A percentile compares a stretch with the other conserved stretches of the same genome.
Evolutionary conservation across 1,140 invertebrate genomes (phyloP).

Genomic region (Sinella curviseta): DNA sequence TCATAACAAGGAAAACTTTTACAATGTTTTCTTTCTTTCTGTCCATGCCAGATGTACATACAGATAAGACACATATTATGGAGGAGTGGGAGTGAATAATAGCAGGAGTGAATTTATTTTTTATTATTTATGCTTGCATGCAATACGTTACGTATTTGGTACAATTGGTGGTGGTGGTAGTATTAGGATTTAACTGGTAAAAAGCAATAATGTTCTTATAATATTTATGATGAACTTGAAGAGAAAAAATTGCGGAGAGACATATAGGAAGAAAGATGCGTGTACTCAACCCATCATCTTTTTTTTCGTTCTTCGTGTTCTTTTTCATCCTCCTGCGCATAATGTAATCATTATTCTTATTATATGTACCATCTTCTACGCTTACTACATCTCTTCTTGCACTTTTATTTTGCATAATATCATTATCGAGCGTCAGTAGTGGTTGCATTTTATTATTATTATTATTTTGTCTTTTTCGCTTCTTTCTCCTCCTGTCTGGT

Average conservation of each 20-base stretch:
- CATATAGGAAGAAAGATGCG: not conserved
- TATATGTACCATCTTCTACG: not conserved
- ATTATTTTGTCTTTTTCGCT: not conserved
- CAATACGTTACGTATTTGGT: not conserved
- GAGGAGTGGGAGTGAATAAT: conserved; percentile 11
- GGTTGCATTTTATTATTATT: not conserved
- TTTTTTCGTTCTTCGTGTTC: not conserved
- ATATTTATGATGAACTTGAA: conserved; percentile 12
- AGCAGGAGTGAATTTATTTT: not conserved
- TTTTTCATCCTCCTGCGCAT: not conserved
- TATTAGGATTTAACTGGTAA: too few relatives aligned
- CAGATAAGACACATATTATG: conserved; percentile 15
- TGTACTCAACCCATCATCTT: not conserved
- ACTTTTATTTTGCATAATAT: conserved; percentile 13
- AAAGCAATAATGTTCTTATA: too few relatives aligned
- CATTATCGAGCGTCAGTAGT: not conserved
- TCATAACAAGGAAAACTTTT: too few relatives aligned
- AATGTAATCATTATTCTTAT: not conserved
- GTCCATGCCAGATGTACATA: not conserved
- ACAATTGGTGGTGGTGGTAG: not conserved
- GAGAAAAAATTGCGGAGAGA: not conserved
- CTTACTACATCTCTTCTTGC: not conserved
- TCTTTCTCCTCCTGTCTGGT: not conserved
- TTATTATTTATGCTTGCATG: conserved; percentile 5
- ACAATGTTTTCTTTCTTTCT: too few relatives aligned